These are phyloP conservation scores for Isichthys henryi DNA, from an alignment of 2,113 vertebrate species.

Conservation along the genomic window DNA sequence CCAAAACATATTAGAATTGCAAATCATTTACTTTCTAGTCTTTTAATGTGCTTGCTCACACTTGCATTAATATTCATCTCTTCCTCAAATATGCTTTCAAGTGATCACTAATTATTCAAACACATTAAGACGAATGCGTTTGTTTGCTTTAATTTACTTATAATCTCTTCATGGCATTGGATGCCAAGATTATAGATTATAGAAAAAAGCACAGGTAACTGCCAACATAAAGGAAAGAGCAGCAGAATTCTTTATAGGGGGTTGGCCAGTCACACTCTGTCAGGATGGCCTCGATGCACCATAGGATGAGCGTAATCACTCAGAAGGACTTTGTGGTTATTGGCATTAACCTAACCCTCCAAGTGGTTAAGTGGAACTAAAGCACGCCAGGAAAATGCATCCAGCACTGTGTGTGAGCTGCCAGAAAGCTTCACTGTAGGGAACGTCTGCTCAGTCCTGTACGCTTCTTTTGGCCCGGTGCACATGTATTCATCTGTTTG, in stretches of 20 bases:
- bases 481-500: not conserved
- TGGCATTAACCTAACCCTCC: not conserved
- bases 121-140: not conserved
- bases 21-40: not conserved
- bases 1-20: not conserved
- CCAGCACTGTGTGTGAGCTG: not conserved
- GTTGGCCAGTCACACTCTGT: not conserved
- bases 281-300: not conserved
- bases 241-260: not conserved
- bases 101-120: not conserved
- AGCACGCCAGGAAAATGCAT: not conserved
- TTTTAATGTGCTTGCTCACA: not conserved
- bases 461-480: not conserved
- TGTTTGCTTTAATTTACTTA: not conserved
- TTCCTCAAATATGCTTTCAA: not conserved
- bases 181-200: not conserved
- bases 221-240: not conserved
- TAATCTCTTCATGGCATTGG: not conserved
- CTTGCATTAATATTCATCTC: not conserved
- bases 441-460: not conserved
- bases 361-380: not conserved
- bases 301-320: not conserved
- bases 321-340: not conserved
- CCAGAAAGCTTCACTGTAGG: not conserved
- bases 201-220: not conserved